Conservation (phyloP, 2,888 invertebrate genomes). For the Eupithecia insigniata region DNA sequence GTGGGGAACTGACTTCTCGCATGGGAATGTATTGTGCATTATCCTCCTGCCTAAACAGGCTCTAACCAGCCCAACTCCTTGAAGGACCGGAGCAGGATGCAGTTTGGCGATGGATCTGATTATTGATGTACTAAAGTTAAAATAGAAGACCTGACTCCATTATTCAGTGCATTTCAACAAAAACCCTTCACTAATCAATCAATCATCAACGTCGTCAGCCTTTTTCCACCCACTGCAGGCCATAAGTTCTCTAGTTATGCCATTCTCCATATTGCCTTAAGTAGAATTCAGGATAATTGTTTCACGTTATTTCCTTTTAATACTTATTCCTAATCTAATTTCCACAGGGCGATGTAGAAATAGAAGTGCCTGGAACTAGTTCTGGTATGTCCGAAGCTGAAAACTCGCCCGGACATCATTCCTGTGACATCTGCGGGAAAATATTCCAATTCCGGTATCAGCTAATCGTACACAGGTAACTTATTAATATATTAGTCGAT, state of each 20-base stretch:
- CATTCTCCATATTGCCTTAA: background rate
- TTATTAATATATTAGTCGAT: background rate
- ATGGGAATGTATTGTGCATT: too few species aligned
- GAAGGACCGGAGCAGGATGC: too few species aligned
- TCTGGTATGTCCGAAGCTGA: slow-evolving; percentile 82
- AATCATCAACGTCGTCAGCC: background rate
- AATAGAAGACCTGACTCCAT: background rate
- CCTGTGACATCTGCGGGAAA: slow-evolving; percentile 93
- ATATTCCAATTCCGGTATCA: slow-evolving; percentile 95
- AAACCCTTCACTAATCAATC: too few species aligned
- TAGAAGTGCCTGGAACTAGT: slow-evolving; percentile 82
- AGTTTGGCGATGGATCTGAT: too few species aligned
- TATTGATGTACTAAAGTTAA: too few species aligned
- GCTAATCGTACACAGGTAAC: slow-evolving; percentile 90
- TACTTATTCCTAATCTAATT: slow-evolving; percentile 6
- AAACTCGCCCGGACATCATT: slow-evolving; percentile 88
- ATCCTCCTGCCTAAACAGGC: too few species aligned
- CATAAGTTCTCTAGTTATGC: background rate
- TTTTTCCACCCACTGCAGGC: background rate
- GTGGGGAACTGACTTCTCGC: too few species aligned
- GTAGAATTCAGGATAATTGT: background rate
- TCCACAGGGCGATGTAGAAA: slow-evolving; percentile 71
- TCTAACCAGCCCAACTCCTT: too few species aligned
- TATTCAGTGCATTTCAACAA: too few species aligned
- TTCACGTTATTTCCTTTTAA: background rate